Percentiles rank a stretch among this genome's conserved stretches.
phyloP scores from a whole-genome alignment of 2,113 vertebrate species.

The Petaurus breviceps region DNA sequence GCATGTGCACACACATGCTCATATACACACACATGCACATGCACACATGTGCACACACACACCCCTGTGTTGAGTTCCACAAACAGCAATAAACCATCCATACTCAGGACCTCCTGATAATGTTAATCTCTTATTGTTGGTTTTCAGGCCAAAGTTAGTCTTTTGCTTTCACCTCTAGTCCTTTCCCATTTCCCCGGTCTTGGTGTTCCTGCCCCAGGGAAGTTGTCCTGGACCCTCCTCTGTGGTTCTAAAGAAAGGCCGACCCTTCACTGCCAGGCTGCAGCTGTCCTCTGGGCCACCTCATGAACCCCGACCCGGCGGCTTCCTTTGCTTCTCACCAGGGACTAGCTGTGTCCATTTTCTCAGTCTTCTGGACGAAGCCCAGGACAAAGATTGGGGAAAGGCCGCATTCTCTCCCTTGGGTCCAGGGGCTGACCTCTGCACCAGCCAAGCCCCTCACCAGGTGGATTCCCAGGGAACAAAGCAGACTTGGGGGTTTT shows the following conservation, averaged over 20 bases:
- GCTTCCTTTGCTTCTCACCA: neutral
- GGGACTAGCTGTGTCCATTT: neutral
- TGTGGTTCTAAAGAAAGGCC: neutral
- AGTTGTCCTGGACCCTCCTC: constrained; percentile 1
- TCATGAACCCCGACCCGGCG: neutral
- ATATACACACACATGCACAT: no score
- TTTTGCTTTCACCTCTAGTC: neutral
- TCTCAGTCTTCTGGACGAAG: neutral
- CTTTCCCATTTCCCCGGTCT: fast-evolving
- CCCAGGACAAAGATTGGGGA: neutral
- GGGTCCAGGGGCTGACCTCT: neutral
- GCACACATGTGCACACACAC: no score
- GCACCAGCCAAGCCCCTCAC: no score
- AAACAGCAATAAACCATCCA: neutral
- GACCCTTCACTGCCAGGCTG: neutral
- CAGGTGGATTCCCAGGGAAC: neutral
- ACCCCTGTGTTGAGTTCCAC: neutral
- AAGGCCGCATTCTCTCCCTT: neutral
- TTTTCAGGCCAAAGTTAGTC: neutral
- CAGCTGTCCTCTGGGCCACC: no score
- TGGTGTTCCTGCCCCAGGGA: neutral
- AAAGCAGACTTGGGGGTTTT: neutral
- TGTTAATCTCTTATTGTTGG: neutral
- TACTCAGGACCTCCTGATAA: neutral
- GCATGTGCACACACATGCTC: no score